Evolutionary conservation across 92 coral and sea anemone genomes (phyloP), one percentile per base, ranked within the genome.

Genomic region (Zoanthus gigantus): DNA sequence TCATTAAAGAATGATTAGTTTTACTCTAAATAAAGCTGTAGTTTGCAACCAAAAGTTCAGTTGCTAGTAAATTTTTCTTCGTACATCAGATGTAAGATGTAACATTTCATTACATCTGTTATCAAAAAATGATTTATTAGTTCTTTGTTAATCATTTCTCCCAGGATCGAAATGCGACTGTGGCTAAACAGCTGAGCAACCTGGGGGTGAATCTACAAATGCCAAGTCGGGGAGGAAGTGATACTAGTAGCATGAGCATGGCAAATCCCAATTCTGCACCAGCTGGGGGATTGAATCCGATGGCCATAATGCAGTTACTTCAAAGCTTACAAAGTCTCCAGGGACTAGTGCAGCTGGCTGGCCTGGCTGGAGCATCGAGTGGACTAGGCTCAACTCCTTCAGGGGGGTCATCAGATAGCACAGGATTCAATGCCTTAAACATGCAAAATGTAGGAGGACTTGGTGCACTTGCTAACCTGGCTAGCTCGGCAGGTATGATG

Each of bases 221-320:
- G 80, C 32, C 47, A 66, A 87, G 77, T 54, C 95, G 81, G 5
- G 71, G 89, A 2, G 86, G 87, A 6, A 74, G 76, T 28, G 88
- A 85, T 44, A 68, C 44, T 16, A 63, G 46, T 14, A 57, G 61
- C 71, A 9, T 77, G 0, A 37, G 85, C 63, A 66, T 67, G 76
- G 75, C 74, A 8, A 73, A 56, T 14, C n/a, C 75, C 0, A 14
- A 46, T 7, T 54, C 85, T 6, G 61, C 61, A 2, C 87, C 93
- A 23, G 87, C 90, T 18, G 90, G 83, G 0, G 91, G 79, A 6
- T 71, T 90, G 85, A 95, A 91, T 76, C 99, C 95, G 1, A 78
- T 97, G 90, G 99, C 99, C 1, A 83, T 95, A 30, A 76, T 97
- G 11, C 98, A 97, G 74, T 83, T 97, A 56, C 90, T 96, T n/a